phyloP scores from a whole-genome alignment of 2,888 invertebrate genomes.

The Dryobota labecula region DNA sequence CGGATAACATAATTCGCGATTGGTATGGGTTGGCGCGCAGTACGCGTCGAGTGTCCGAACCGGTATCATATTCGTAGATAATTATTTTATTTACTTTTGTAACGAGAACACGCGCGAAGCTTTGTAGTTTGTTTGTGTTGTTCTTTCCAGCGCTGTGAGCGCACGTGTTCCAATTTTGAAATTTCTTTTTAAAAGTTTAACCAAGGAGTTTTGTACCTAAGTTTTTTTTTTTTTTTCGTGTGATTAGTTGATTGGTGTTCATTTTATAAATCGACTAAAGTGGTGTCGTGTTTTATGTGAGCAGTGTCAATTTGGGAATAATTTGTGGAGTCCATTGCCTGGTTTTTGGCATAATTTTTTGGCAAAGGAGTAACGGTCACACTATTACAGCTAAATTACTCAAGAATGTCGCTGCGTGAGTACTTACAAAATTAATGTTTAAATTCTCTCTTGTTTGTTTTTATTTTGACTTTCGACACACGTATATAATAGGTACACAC shows the following conservation, averaged over 20 bases:
- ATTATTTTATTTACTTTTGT: slow-evolving; percentile 66
- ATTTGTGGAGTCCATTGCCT: slow-evolving; percentile 22
- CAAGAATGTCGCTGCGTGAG: slow-evolving; percentile 61
- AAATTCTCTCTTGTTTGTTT: not conserved
- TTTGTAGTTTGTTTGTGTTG: slow-evolving; percentile 57
- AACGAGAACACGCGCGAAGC: slow-evolving; percentile 56
- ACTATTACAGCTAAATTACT: slow-evolving; percentile 43
- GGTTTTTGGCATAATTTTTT: slow-evolving; percentile 51
- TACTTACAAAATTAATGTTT: slow-evolving; percentile 18
- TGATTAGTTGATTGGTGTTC: slow-evolving; percentile 20
- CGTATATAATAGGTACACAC: too few species aligned
- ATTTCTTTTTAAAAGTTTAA: slow-evolving; percentile 22
- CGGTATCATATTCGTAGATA: slow-evolving; percentile 63
- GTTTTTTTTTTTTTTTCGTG: slow-evolving; percentile 9
- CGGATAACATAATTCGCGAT: slow-evolving; percentile 73
- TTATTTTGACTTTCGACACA: not conserved
- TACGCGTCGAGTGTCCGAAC: slow-evolving; percentile 63
- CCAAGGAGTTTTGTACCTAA: slow-evolving; percentile 1
- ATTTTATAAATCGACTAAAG: slow-evolving; percentile 25
- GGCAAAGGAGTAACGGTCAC: slow-evolving; percentile 39
- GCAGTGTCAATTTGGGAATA: slow-evolving; percentile 27
- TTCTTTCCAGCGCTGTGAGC: slow-evolving; percentile 34
- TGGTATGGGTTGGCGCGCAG: slow-evolving; percentile 67
- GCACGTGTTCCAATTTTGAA: slow-evolving; percentile 54
- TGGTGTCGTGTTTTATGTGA: slow-evolving; percentile 29